phyloP scores from a whole-genome alignment of 2,113 vertebrate genomes.

The Silurus asotus region DNA sequence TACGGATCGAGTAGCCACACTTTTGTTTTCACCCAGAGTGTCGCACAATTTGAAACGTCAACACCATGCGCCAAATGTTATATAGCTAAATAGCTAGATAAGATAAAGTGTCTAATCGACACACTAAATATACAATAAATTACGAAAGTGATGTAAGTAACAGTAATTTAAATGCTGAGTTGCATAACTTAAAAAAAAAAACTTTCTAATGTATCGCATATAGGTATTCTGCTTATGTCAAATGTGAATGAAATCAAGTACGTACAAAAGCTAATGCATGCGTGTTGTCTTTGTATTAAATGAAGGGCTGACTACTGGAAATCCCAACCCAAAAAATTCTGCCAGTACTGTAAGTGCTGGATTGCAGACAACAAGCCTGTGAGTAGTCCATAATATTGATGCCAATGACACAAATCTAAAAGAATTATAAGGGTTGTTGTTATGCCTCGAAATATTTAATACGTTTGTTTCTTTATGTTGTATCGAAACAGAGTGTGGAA shows the following conservation, averaged over 20 bases:
- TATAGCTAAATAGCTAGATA: not conserved
- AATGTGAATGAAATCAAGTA: not conserved
- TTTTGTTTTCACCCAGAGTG: no score
- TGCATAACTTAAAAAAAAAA: not conserved
- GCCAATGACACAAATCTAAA: not conserved
- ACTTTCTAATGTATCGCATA: not conserved
- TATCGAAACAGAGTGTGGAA: slow-evolving; percentile 80
- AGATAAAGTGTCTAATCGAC: not conserved
- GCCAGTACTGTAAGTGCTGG: slow-evolving; percentile 99
- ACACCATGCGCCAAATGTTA: not conserved
- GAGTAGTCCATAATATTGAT: slow-evolving; percentile 57
- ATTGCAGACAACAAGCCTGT: slow-evolving; percentile 99
- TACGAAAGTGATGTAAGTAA: slow-evolving; percentile 6
- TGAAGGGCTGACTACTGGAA: slow-evolving; percentile 98
- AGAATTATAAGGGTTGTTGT: not conserved
- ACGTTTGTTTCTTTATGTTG: slow-evolving; percentile 20
- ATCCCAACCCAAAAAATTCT: slow-evolving; percentile 98
- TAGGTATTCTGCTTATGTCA: not conserved
- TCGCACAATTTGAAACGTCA: not conserved
- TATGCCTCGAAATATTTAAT: no score
- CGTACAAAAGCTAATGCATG: not conserved
- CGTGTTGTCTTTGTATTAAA: not conserved
- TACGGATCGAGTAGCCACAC: no score
- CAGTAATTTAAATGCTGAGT: not conserved
- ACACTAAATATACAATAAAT: not conserved